phyloP scores from a whole-genome alignment of 2,797 vertebrate species.

The Acomys russatus region DNA sequence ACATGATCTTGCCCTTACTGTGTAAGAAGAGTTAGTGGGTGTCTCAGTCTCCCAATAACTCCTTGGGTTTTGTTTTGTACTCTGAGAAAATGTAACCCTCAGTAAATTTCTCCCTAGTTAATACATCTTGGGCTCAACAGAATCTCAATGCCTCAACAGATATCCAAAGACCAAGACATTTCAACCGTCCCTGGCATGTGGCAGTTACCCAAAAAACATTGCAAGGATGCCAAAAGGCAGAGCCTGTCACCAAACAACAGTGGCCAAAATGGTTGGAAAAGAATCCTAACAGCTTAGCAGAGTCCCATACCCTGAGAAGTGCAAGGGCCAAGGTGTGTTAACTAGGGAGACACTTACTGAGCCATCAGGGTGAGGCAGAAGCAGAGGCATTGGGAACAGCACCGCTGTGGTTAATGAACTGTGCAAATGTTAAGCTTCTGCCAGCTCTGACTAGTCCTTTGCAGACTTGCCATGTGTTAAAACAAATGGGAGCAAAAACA shows the following conservation, averaged over 20 bases:
- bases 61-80: background rate
- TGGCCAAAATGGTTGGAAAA: background rate
- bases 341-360: background rate
- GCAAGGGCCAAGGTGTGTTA: background rate
- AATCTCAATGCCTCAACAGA: background rate
- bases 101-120: background rate
- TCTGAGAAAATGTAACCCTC: background rate
- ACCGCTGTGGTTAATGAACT: background rate
- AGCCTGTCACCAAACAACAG: background rate
- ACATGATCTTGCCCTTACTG: background rate
- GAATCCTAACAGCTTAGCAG: background rate
- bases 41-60: background rate
- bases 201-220: rapidly evolving
- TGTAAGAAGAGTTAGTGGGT: background rate
- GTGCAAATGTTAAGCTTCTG: background rate
- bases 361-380: background rate
- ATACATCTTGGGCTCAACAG: background rate
- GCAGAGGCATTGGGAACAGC: background rate
- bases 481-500: background rate
- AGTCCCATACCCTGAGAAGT: background rate
- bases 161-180: background rate
- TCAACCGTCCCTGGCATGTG: background rate
- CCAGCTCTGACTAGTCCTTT: background rate
- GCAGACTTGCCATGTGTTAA: background rate
- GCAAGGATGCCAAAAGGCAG: background rate